phyloP scores from a whole-genome alignment of 2,797 vertebrate species.

The Pseudochaenichthys georgianus region DNA sequence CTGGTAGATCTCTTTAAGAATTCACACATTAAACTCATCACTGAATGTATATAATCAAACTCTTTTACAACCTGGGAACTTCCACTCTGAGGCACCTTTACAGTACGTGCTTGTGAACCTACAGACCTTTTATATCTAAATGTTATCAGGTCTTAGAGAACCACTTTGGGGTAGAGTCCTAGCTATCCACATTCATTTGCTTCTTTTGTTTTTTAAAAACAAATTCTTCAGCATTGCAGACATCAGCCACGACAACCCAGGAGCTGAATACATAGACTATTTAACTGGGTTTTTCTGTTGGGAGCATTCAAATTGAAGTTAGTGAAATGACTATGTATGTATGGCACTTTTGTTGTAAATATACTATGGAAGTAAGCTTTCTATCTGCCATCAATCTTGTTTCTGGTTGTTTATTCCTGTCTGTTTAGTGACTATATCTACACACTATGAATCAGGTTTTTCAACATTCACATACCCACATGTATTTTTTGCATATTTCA shows the following conservation, averaged over 20 bases:
- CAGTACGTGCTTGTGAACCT: not conserved
- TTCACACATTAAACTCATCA: not conserved
- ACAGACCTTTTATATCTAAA: not conserved
- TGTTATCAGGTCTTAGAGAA: not conserved
- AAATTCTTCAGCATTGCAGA: no score
- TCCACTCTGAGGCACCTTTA: not conserved
- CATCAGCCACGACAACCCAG: not conserved
- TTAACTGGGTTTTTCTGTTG: slow-evolving; percentile 3
- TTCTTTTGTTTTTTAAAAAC: not conserved
- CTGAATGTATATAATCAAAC: not conserved
- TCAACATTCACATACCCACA: no score
- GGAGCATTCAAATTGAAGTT: not conserved
- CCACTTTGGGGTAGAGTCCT: not conserved
- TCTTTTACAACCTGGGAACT: not conserved
- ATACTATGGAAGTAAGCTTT: slow-evolving; percentile 35
- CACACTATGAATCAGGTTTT: not conserved
- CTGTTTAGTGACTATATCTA: not conserved
- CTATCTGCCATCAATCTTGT: slow-evolving; percentile 7
- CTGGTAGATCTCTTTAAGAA: not conserved
- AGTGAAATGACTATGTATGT: slow-evolving; percentile 35
- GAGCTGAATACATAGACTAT: not conserved
- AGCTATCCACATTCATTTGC: not conserved
- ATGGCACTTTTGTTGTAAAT: slow-evolving; percentile 55
- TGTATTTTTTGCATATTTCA: not conserved
- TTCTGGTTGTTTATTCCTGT: slow-evolving; percentile 13